Evolutionary conservation across 1,140 invertebrate genomes (phyloP).

Genomic region (Grapholita molesta): DNA sequence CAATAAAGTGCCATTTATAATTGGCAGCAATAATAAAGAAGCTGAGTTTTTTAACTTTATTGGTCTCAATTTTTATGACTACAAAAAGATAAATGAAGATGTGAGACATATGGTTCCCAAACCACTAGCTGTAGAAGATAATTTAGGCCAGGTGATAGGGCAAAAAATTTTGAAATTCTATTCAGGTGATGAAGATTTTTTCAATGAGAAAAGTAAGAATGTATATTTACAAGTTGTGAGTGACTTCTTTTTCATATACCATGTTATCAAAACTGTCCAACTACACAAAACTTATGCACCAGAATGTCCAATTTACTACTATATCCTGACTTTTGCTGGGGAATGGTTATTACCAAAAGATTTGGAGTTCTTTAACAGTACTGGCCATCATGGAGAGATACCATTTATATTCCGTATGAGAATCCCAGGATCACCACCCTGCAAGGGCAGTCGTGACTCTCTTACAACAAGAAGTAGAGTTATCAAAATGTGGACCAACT

Average conservation of each 20-base stretch:
- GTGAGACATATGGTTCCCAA: constrained; percentile 46
- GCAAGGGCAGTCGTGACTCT: constrained; percentile 56
- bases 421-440: constrained; percentile 27
- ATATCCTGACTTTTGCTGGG: constrained; percentile 55
- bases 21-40: constrained; percentile 61
- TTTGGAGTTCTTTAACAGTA: constrained; percentile 43
- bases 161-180: constrained; percentile 58
- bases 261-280: constrained; percentile 56
- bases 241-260: constrained; percentile 62
- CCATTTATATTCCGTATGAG: constrained; percentile 55
- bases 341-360: constrained; percentile 53
- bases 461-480: constrained; percentile 51
- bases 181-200: constrained; percentile 38
- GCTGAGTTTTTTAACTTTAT: constrained; percentile 42
- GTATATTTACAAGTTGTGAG: constrained; percentile 60
- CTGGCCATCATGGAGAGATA: constrained; percentile 51
- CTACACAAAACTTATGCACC: constrained; percentile 45
- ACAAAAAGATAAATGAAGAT: constrained; percentile 55
- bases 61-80: constrained; percentile 47
- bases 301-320: constrained; percentile 58
- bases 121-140: constrained; percentile 38
- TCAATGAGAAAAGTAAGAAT: constrained; percentile 43
- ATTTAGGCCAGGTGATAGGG: constrained; percentile 42
- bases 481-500: constrained; percentile 70
- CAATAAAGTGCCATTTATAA: constrained; percentile 65